Base-by-base conservation (phyloP, 2,888 invertebrate species). In the Euzophera pinguis region DNA sequence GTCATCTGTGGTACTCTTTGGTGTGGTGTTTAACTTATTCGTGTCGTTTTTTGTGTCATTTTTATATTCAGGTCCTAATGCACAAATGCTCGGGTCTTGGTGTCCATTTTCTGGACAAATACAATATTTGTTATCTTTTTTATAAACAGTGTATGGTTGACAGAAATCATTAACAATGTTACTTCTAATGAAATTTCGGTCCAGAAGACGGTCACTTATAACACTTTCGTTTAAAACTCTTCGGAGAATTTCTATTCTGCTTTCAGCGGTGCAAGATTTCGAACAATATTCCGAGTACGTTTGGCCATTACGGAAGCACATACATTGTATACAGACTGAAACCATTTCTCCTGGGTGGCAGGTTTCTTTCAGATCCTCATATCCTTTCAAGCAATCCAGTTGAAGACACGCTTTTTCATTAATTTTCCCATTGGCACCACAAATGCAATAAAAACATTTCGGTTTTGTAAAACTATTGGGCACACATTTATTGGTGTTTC, bases 361-460 rank as follows among this genome's bases (percentile, higher is more conserved):
- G 0, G 58, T 60, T 1, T 61, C 57, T 53, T 65, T 75, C 3
- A 59, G 57, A 13, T 58, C 55, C 16, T 71, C 65, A 51, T 75
- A 69, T 37, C 67, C 68, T 53, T 73, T 74, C 1, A 78, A 60
- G 55, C 89, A 89, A 49, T 78, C 75, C 16, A 78, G 61, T 64
- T 83, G 75, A 3, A 85, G 53, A 50, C 89, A 89, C 3, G 71
- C 63, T 9, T 68, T 69, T 54, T 82, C 72, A 54, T 86, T 76
- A 0, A 83, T 56, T 1, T 60, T 65, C 0, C 80, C 82, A 32
- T 74, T 63, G 5, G 65, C 51, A 52, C 63, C 69, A 48, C 89
- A 89, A 53, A 81, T 78, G 50, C 89, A 89, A 57, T 80, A 88
- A 10, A 78, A 62, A 56, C 89, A 89, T 61, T 65, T 76, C 0